Evolutionary conservation across 92 coral and sea anemone species (phyloP), one percentile per base, ranked within the genome.

Genomic region (Porites divaricata): DNA sequence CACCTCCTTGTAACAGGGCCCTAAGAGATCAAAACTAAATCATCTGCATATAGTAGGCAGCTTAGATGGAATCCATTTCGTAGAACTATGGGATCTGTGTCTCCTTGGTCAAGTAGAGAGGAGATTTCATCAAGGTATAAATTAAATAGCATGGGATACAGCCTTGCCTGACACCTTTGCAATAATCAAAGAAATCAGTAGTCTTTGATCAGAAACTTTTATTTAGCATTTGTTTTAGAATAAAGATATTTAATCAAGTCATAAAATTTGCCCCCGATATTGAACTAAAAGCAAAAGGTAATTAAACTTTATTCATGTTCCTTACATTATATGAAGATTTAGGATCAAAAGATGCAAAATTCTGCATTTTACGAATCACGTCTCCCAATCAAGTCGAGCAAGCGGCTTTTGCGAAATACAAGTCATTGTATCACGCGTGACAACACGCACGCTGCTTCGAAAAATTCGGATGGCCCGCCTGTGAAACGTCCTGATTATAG

Each of bases 11-110:
- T n/a, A n/a, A n/a, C n/a, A n/a, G n/a, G n/a, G n/a, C n/a, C n/a
- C n/a, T n/a, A n/a, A n/a, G 73, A 68, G 21, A 24, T 14, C 11
- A 28, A 68, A 4, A 26, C 84, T 67, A 80, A 80, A 11, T 80
- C 84, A 26, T 79, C 84, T 64, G 84, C 84, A 64, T 79, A 79
- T n/a, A 79, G 28, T 79, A 79, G 23, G 21, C 76, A 64, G 58
- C 68, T 80, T 49, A 80, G 20, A 25, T 20, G 56, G 11, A 78
- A 80, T 11, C 85, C 85, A 24, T 80, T 67, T 19, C 77, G 77
- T 59, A 80, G 22, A 11, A 22, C 28, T 14, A 63, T 66, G 8
- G 78, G 85, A 74, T 80, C 80, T 25, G 65, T 50, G 12, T 59
- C 63, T 50, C 54, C 28, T 75, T 25, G 53, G 65, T 75, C 65